Base-by-base conservation (phyloP, 2,113 vertebrate genomes). In the Tupaia tana region DNA sequence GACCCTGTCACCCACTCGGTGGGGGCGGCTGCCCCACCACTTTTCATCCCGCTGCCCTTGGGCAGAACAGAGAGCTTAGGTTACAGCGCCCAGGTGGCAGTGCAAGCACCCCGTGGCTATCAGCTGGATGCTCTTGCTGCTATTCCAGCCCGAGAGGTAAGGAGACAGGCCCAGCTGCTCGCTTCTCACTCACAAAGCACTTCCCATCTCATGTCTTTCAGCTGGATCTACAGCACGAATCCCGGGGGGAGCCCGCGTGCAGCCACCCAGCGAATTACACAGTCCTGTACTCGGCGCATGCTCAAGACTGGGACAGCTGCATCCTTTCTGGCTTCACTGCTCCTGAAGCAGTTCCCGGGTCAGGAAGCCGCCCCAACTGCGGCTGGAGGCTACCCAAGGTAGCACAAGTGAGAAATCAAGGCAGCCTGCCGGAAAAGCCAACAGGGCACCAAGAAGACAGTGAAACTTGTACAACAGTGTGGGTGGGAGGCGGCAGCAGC, bases 121-220 rank as follows among this genome's bases (percentile, higher is more conserved):
- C 96, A 94, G 95, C 92, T 94, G 95, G 84, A 94, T 78, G 15
- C 75, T 86, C 54, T 97, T 95, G 43, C 43, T 43, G 43, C 43
- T 43, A 43, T 43, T 43, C 4, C 43, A 43, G 43, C 43, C 43
- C 43, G 6, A 43, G 43, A 43, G 43, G 43, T 43, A 43, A 43
- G 43, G 43, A 43, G 43, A 43, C 43, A 43, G 43, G 43, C 43
- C 43, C 43, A 43, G 43, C 43, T 43, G 43, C 43, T 43, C 43
- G 43, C 43, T 43, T 43, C 43, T 43, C 4, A 43, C 64, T 74
- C 10, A 25, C 71, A 79, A 92, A 58, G 43, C 25, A 83, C 58
- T 81, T 97, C 54, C 64, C 15, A 15, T 25, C 58, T 96, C 64
- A 6, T 7, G 43, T 25, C 61, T 77, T 93, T 59, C 52, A 74